These are phyloP conservation scores for Centroberyx gerrardi DNA, from an alignment of 2,797 vertebrate genomes.

Conservation along the genomic window DNA sequence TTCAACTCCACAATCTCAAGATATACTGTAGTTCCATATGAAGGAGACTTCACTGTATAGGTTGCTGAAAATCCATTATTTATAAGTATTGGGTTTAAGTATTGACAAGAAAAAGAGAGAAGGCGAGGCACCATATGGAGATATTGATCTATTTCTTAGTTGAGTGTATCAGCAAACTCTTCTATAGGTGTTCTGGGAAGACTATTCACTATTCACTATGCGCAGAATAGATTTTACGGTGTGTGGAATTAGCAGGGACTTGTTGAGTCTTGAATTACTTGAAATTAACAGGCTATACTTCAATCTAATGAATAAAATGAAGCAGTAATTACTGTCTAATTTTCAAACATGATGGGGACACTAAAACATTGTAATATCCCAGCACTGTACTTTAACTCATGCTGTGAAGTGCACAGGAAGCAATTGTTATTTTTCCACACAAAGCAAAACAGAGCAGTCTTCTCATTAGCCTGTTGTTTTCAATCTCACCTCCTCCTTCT, in stretches of 20 bases:
- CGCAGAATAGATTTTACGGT: background rate
- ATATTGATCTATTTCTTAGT: background rate
- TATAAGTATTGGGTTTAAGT: background rate
- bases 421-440: slow-evolving; percentile 51
- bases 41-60: background rate
- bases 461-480: slow-evolving; percentile 70
- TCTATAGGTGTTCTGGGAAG: slow-evolving; percentile 1
- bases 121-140: background rate
- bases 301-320: slow-evolving; percentile 47
- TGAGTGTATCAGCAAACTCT: background rate
- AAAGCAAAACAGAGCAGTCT: slow-evolving; percentile 48
- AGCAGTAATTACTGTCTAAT: slow-evolving; percentile 46
- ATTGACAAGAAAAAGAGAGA: slow-evolving; percentile 2
- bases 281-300: slow-evolving; percentile 34
- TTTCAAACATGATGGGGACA: slow-evolving; percentile 43
- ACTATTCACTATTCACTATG: background rate
- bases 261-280: background rate
- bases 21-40: background rate
- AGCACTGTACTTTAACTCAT: slow-evolving; percentile 30
- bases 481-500: slow-evolving; percentile 57
- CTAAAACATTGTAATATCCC: slow-evolving; percentile 50
- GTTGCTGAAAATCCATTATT: background rate
- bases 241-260: slow-evolving; percentile 2
- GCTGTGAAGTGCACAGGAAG: slow-evolving; percentile 60
- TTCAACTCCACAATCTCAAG: background rate